A percentile compares a stretch with the other conserved stretches of the same genome.
Conservation (phyloP, 2,113 vertebrate species). For the Cyanocitta stelleri region DNA sequence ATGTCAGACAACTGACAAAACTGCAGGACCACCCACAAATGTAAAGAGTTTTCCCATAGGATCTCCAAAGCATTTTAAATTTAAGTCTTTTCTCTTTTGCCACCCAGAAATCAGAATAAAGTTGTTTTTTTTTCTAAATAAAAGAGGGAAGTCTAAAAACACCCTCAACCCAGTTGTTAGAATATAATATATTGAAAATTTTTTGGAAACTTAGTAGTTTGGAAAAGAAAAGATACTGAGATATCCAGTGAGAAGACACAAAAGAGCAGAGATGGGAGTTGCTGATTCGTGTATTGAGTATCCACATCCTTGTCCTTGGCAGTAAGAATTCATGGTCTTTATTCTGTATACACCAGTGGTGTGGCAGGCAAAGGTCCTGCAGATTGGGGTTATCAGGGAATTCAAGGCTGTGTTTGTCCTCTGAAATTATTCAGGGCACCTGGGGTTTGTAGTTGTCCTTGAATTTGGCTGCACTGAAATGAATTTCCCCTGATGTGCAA, state of each 20-base stretch:
- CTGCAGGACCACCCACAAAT: constrained; percentile 45
- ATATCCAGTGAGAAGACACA: not conserved
- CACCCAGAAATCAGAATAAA: not conserved
- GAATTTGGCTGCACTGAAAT: not conserved
- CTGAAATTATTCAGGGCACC: not conserved
- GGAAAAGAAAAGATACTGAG: not conserved
- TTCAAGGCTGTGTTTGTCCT: not conserved
- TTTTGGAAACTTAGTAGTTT: not conserved
- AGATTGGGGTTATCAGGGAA: not conserved
- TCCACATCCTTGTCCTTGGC: not conserved
- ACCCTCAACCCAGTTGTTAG: not conserved
- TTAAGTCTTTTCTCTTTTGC: not conserved
- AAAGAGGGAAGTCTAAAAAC: not conserved
- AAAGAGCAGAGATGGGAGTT: not conserved
- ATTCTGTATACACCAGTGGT: not conserved
- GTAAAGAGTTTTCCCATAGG: not conserved
- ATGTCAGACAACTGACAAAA: constrained; percentile 58
- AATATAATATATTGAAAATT: not conserved
- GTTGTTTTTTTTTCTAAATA: not conserved
- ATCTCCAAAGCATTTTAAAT: not conserved
- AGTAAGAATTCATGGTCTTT: not conserved
- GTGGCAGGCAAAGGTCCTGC: not conserved
- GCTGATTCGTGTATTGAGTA: not conserved
- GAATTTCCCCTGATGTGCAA: not conserved
- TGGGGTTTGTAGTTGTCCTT: not conserved